Evolutionary conservation across 2,113 vertebrate genomes (phyloP), one percentile per base, ranked within the genome.

Genomic region (Psophia crepitans): DNA sequence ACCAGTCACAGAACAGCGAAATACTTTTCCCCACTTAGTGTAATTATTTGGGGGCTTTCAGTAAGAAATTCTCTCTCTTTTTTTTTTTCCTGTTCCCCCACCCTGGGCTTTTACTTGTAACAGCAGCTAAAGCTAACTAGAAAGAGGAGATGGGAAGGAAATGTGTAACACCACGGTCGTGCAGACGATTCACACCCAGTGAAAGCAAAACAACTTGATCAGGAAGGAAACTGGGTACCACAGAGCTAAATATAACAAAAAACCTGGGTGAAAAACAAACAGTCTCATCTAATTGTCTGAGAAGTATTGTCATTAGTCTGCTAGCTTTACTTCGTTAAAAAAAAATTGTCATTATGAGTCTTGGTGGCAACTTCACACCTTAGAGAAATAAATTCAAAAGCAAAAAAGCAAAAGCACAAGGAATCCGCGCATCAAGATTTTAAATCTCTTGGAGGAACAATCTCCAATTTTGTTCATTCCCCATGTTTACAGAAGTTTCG

Each of bases 371-470:
- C 79, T 91, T 91, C 58, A 44, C 84, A 96, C 61, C 85, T 91
- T 79, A 57, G n/a, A 93, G 94, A 97, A 97, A 93, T 76, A 87
- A 95, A 94, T 91, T 80, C 53, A 75, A 89, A 70, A 86, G 35
- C 63, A 96, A 94, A 94, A 94, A 96, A 35, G 23, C 16, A 51
- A 78, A 78, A 77, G 15, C 90, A 88, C 70, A 77, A 87, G 60
- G 73, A 97, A 95, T 56, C 41, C 53, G 78, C 12, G 5, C 54
- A 60, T 81, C 18, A 21, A 71, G 56, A 90, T 57, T 87, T 93
- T 66, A 93, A 86, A 74, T 20, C 49, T 79, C 30, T 16, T 57
- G 82, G 41, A 57, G 63, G 83, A 91, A 16, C 60, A 86, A 88
- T 44, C 84, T 65, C 61, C 61, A 70, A 63, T 93, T 76, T 80